Evolutionary conservation across 2,113 vertebrate species (phyloP).

Genomic region (Hydrochoerus hydrochaeris): DNA sequence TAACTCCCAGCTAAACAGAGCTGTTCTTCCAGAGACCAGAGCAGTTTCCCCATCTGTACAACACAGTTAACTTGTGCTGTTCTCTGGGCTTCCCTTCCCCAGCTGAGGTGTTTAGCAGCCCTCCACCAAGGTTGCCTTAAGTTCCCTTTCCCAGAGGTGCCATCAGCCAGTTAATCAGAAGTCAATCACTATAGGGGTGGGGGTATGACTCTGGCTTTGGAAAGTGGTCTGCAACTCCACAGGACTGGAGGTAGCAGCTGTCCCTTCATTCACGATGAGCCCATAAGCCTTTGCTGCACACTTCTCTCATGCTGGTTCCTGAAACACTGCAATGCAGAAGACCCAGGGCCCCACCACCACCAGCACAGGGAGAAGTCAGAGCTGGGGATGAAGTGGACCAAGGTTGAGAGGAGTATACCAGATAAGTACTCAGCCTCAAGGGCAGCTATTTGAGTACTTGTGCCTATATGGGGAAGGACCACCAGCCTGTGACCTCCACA

Average conservation of each 20-base stretch:
- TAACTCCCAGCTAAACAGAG: neutral
- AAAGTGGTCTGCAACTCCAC: neutral
- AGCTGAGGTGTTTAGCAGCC: neutral
- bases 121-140: neutral
- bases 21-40: slow-evolving; percentile 24
- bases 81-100: neutral
- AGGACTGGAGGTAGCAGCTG: neutral
- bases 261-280: neutral
- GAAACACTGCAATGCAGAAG: neutral
- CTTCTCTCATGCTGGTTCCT: neutral
- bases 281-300: neutral
- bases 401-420: neutral
- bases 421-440: neutral
- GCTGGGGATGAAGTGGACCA: neutral
- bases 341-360: neutral
- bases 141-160: neutral
- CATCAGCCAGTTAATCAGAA: neutral
- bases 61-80: neutral
- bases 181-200: neutral
- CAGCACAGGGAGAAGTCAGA: neutral
- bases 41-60: neutral
- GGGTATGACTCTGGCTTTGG: neutral
- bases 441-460: neutral
- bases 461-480: neutral
- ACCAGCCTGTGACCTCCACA: neutral